A percentile compares a stretch with the other conserved stretches of the same genome.
Conservation (phyloP, 2,888 invertebrate species). For the Lordiphosa andalusiaca region DNA sequence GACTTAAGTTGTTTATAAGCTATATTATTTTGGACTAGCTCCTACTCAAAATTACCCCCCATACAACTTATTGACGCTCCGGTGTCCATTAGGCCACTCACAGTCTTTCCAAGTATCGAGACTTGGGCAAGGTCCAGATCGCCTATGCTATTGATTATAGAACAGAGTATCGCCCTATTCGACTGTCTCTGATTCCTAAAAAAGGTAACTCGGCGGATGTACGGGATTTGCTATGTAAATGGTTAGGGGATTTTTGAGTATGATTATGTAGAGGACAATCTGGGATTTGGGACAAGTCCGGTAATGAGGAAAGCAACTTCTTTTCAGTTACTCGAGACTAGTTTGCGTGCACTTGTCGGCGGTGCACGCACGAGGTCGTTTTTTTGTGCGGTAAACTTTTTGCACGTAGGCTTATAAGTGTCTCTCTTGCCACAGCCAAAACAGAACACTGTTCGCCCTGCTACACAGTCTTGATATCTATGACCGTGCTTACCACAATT, state of each 20-base stretch:
- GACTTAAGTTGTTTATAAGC: neutral
- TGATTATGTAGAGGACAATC: too few relatives aligned
- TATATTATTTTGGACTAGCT: too few relatives aligned
- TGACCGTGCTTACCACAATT: neutral
- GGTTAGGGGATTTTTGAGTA: too few relatives aligned
- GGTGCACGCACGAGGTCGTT: neutral
- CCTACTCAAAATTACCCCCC: too few relatives aligned
- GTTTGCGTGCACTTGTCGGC: constrained; percentile 1
- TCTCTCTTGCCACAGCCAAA: constrained; percentile 1
- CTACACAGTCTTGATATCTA: constrained; percentile 4
- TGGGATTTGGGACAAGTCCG: too few relatives aligned
- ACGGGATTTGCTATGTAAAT: too few relatives aligned
- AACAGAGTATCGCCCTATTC: neutral
- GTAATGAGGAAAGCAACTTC: neutral
- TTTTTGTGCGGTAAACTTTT: neutral
- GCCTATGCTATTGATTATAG: neutral
- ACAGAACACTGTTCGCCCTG: neutral
- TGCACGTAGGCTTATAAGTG: neutral
- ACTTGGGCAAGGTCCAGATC: neutral
- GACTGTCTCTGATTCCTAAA: too few relatives aligned
- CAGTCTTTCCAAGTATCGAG: too few relatives aligned
- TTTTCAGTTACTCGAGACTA: neutral
- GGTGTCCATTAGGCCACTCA: too few relatives aligned
- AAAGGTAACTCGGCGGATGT: too few relatives aligned
- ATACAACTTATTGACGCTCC: too few relatives aligned